A percentile compares a stretch with the other conserved stretches of the same genome.
Conservation (phyloP, 2,113 vertebrate species). For the Desmodus rotundus region DNA sequence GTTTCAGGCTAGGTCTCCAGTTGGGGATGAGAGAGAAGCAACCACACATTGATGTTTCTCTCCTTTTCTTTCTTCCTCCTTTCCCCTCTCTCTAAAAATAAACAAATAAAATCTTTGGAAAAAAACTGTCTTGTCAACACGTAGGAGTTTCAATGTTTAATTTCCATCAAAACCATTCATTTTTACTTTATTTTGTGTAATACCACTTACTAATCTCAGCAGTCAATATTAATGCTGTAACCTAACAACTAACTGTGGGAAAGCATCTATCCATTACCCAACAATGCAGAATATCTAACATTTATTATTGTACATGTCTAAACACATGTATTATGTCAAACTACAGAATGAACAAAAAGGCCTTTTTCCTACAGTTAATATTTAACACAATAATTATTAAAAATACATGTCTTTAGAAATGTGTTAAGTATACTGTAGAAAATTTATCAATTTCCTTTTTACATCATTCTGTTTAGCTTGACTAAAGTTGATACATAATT, state of each 20-base stretch:
- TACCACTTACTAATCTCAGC: not conserved
- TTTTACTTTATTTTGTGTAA: not conserved
- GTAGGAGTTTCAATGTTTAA: not conserved
- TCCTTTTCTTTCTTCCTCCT: too few species aligned
- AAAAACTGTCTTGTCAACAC: not conserved
- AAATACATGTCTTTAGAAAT: not conserved
- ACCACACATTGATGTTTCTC: too few species aligned
- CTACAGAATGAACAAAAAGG: not conserved
- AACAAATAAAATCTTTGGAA: too few species aligned
- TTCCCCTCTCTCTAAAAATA: too few species aligned
- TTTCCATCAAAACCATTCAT: constrained; percentile 6
- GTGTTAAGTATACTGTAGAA: not conserved
- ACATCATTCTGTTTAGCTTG: not conserved
- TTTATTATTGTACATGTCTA: not conserved
- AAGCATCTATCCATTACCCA: not conserved
- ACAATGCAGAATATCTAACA: not conserved
- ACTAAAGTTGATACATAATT: not conserved
- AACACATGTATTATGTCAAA: not conserved
- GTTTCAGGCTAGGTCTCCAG: too few species aligned
- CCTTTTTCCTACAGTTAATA: not conserved
- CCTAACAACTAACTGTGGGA: not conserved
- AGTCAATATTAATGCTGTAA: not conserved
- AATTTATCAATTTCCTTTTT: not conserved
- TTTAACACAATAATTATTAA: not conserved
- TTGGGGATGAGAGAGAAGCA: too few species aligned